phyloP scores from a whole-genome alignment of 2,888 invertebrate species.

The Chrysodeixis includens region DNA sequence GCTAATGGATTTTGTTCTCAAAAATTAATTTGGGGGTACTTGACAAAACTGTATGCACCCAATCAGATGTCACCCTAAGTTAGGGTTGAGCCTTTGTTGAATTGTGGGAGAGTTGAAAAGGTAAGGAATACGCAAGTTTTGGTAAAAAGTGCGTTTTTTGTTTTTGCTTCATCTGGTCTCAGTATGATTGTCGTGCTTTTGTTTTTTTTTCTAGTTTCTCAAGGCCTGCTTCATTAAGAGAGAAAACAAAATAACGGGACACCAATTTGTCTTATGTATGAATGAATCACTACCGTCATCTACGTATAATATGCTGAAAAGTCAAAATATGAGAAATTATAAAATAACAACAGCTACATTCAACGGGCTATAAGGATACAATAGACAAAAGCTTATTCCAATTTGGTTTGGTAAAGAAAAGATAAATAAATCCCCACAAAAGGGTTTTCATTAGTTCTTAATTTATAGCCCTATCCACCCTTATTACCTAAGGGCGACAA shows the following conservation, averaged over 20 bases:
- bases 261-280: too few relatives aligned
- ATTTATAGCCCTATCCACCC: conserved; percentile 50
- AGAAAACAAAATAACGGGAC: not conserved
- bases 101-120: conserved; percentile 55
- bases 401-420: conserved; percentile 29
- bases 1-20: conserved; percentile 88
- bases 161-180: conserved; percentile 1
- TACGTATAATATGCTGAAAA: too few relatives aligned
- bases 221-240: not conserved
- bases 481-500: conserved; percentile 77
- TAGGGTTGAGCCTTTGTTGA: conserved; percentile 62
- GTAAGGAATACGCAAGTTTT: conserved; percentile 19
- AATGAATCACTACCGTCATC: too few relatives aligned
- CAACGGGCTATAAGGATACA: conserved; percentile 19
- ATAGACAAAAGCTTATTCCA: conserved; percentile 28
- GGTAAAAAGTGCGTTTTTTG: conserved; percentile 23
- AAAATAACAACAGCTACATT: too few relatives aligned
- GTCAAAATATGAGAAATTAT: too few relatives aligned
- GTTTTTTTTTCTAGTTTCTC: not conserved
- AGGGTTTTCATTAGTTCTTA: conserved; percentile 53
- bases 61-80: conserved; percentile 74
- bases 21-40: conserved; percentile 88
- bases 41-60: conserved; percentile 84
- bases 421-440: conserved; percentile 42
- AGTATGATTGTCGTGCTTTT: not conserved